Percentiles rank a stretch among this genome's conserved stretches.
These are phyloP conservation scores for Drosophila pegasa DNA, from an alignment of 2,888 invertebrate species.

Conservation along the genomic window DNA sequence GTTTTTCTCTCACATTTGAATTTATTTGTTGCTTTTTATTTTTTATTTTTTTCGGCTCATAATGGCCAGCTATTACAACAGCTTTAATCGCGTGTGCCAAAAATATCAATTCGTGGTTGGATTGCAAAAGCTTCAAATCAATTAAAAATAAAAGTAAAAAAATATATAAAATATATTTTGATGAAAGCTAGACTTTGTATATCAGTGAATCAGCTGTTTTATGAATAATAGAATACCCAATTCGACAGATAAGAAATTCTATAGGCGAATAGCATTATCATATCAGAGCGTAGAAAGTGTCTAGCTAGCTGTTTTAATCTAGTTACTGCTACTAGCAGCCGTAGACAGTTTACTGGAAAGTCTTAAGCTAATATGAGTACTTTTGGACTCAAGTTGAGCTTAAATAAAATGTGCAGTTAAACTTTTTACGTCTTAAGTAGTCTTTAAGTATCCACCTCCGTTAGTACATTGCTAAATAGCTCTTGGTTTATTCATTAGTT, in stretches of 20 bases:
- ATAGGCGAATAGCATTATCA: neutral
- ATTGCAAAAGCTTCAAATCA: neutral
- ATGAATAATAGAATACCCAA: slow-evolving; percentile 1
- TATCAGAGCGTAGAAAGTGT: neutral
- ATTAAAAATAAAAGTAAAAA: too few relatives aligned
- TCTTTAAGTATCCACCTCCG: too few relatives aligned
- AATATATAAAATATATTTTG: neutral
- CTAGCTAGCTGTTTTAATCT: neutral
- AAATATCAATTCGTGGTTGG: neutral
- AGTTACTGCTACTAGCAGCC: neutral
- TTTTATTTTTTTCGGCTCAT: slow-evolving; percentile 27
- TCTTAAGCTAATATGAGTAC: neutral
- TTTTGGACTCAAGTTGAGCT: neutral
- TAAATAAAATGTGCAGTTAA: neutral
- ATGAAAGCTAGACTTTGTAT: neutral
- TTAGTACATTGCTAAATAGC: too few relatives aligned
- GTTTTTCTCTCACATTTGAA: slow-evolving; percentile 44
- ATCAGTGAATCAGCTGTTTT: neutral
- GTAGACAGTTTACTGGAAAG: neutral
- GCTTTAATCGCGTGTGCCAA: neutral
- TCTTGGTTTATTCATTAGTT: too few relatives aligned
- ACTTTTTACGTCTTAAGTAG: neutral
- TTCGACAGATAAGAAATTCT: slow-evolving; percentile 1
- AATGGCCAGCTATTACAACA: slow-evolving; percentile 26
- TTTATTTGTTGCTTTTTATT: slow-evolving; percentile 35